Conservation (phyloP, 1,140 invertebrate species). For the Drosophila navojoa region DNA sequence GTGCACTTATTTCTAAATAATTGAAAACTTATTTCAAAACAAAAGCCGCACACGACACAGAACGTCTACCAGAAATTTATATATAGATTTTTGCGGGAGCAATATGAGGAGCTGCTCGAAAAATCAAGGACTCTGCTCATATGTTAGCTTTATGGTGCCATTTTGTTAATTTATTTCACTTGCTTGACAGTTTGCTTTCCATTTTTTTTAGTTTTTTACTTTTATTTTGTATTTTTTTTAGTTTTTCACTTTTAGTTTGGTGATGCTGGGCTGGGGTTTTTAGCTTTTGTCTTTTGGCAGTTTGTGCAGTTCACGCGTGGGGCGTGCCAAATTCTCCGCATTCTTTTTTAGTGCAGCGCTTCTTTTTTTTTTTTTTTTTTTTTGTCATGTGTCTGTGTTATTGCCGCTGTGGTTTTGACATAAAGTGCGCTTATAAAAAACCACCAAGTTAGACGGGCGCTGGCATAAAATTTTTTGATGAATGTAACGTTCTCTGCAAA, state of each 20-base stretch:
- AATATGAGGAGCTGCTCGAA: constrained; percentile 36
- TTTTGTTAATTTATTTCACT: constrained; percentile 82
- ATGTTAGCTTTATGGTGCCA: constrained; percentile 79
- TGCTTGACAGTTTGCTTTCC: constrained; percentile 77
- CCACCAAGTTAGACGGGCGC: constrained; percentile 72
- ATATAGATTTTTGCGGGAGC: constrained; percentile 37
- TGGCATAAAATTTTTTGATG: constrained; percentile 75
- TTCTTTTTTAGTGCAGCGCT: constrained; percentile 54
- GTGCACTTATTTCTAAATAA: constrained; percentile 76
- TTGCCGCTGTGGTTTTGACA: constrained; percentile 78
- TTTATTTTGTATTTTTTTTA: constrained; percentile 27
- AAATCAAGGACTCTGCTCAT: constrained; percentile 75
- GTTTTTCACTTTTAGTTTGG: constrained; percentile 17
- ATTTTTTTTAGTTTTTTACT: constrained; percentile 42
- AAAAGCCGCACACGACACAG: constrained; percentile 31
- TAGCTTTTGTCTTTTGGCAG: constrained; percentile 59
- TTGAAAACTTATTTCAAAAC: constrained; percentile 69
- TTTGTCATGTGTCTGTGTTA: constrained; percentile 37
- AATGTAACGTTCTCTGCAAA: constrained; percentile 62
- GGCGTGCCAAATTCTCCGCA: constrained; percentile 56
- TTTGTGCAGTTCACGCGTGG: constrained; percentile 23
- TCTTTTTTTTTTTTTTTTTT: constrained; percentile 13
- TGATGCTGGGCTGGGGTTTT: constrained; percentile 40
- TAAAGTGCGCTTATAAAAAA: constrained; percentile 82
- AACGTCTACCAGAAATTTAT: constrained; percentile 55